Base-by-base conservation (phyloP, 2,888 invertebrate genomes). In the Melanotus villosus region DNA sequence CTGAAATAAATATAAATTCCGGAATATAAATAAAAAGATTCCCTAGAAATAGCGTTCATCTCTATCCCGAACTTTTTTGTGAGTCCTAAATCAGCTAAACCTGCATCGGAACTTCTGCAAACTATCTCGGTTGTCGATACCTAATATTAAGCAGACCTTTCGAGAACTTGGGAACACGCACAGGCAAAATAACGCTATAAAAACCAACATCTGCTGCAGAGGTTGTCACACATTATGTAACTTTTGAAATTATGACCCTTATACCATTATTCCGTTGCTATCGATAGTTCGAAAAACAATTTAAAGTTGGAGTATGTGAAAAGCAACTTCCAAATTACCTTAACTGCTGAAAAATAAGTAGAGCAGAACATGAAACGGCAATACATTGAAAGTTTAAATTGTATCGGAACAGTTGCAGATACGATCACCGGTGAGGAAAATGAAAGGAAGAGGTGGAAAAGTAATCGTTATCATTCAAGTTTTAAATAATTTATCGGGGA, bases 151-250 rank as follows among this genome's bases (percentile, higher is more conserved):
- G 47, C 62, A 36, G 50, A 38, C 36, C 62, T 52, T 62, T 30
- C 45, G 18, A 32, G 36, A 62, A 62, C 36, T 62, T 62, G 32
- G 18, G 32, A 54, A 52, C 60, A 50, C 59, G 59, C 59, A 60
- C 47, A 52, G 58, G 60, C 62, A 68, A 68, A 68, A 68, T 68
- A 52, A 68, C 56, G 67, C 58, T 65, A 67, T 62, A 60, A 62
- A 68, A 68, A 47, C 64, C 56, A 54, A 67, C 67, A 68, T 68
- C 67, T 68, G 67, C 47, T 62, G 50, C 62, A 63, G 47, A 36
- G 56, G 56, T 56, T 45, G 62, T 47, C 54, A 56, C 60, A 62
- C 56, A 62, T 68, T 68, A 63, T 62, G 54, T 68, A 68, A 68
- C 62, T 68, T 68, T 68, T 62, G 62, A 63, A 68, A 68, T 68